Evolutionary conservation across 2,113 vertebrate genomes (phyloP).

Genomic region (Hepsetus odoe): DNA sequence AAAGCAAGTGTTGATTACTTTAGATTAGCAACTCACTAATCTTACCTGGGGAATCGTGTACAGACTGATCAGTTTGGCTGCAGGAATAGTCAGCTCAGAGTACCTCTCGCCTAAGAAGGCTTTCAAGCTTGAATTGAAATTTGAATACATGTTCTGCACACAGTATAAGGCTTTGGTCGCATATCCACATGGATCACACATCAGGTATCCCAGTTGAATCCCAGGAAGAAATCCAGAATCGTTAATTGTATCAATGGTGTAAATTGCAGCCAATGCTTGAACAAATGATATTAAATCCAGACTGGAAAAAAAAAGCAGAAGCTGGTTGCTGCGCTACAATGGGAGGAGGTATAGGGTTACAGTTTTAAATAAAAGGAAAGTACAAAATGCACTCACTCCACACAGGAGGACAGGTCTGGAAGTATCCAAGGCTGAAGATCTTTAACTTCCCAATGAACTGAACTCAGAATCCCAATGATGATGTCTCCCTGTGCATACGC

Average conservation of each 20-base stretch:
- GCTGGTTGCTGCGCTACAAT: no score
- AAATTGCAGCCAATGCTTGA: constrained; percentile 57
- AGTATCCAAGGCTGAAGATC: constrained; percentile 21
- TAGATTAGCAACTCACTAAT: no score
- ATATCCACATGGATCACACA: constrained; percentile 69
- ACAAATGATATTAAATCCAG: constrained; percentile 58
- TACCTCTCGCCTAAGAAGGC: no score
- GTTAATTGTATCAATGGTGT: constrained; percentile 70
- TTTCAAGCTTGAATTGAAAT: no score
- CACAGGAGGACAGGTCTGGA: constrained; percentile 43
- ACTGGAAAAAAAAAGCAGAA: constrained; percentile 46
- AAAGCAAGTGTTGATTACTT: no score
- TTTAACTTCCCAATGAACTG: constrained; percentile 46
- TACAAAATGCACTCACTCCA: constrained; percentile 43
- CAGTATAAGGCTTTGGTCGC: constrained; percentile 63
- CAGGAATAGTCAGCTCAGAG: no score
- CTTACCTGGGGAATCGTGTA: no score
- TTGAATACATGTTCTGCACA: constrained; percentile 46
- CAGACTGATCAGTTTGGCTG: no score
- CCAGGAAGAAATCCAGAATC: constrained; percentile 67
- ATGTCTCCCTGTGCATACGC: constrained; percentile 54
- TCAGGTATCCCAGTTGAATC: constrained; percentile 67
- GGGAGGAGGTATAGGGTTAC: no score
- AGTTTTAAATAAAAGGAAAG: not conserved
- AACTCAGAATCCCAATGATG: constrained; percentile 54